Base-by-base conservation (phyloP, 2,797 vertebrate species). In the Rhodeus uyekii region DNA sequence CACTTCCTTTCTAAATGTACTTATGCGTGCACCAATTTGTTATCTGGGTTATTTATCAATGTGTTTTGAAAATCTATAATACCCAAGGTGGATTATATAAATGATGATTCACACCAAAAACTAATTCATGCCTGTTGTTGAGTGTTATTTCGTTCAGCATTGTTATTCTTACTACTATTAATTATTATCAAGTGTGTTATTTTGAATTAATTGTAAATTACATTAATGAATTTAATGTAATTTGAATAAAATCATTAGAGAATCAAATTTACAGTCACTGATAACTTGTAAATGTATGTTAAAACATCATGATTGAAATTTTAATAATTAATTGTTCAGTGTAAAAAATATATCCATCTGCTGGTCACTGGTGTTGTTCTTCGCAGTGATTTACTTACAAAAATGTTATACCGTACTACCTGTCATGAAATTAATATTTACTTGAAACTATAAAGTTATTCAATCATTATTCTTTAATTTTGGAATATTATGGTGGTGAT, bases 271-370 rank as follows among this genome's bases (percentile, higher is more conserved):
- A n/a, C 36, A 14, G 10, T 65, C 13, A n/a, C 2, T 3, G 63
- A 38, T 4, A n/a, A 69, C 24, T 32, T 69, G 27, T 5, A 32
- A 65, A 1, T 71, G 16, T 27, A 22, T 71, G 16, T 44, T 46
- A 29, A 46, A 68, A 19, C n/a, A n/a, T 12, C 19, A 10, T 53
- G 19, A 2, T 14, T 60, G 13, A 39, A 3, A 9, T 9, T 29
- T 69, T 24, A 27, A 12, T 27, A 27, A 69, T 22, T 2, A 73
- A 16, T 22, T 61, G 60, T 42, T 78, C 13, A 6, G 34, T 42
- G 34, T 24, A 46, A 34, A 39, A 50, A 36, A 48, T 53, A 0
- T 24, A 61, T 82, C 42, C 63, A 53, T 79, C 76, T 83, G 38
- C 46, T 76, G 64, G 68, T 46, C 22, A 19, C 1, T 7, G 67